Percentiles rank a stretch among this genome's conserved stretches.
These are phyloP conservation scores for Dasypogon diadema DNA, from an alignment of 2,888 invertebrate species.

Conservation along the genomic window DNA sequence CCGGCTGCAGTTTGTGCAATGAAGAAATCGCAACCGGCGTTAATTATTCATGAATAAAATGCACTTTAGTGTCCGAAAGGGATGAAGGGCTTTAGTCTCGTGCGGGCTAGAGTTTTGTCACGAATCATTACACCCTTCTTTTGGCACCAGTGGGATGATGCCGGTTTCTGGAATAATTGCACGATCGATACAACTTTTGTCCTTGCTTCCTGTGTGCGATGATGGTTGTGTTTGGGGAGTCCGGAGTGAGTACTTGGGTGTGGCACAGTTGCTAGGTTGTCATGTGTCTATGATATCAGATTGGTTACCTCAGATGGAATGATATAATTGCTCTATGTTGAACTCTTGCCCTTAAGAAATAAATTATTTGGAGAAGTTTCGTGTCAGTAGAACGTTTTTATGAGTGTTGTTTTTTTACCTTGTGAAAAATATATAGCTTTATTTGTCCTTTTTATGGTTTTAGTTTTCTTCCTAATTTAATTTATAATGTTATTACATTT, in stretches of 20 bases:
- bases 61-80: neutral
- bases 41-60: neutral
- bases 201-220: slow-evolving; percentile 17
- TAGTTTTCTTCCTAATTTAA: no score
- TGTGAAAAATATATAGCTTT: no score
- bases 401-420: no score
- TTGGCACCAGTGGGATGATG: neutral
- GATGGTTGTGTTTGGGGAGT: slow-evolving; percentile 11
- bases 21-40: slow-evolving; percentile 22
- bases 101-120: neutral
- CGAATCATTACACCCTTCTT: slow-evolving; percentile 9
- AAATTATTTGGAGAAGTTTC: neutral
- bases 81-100: slow-evolving; percentile 21
- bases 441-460: no score
- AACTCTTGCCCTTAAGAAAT: no score
- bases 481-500: no score
- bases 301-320: neutral
- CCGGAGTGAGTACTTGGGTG: slow-evolving; percentile 51
- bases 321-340: no score
- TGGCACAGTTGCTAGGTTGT: slow-evolving; percentile 55
- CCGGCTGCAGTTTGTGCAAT: neutral
- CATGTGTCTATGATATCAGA: slow-evolving; percentile 24
- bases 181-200: slow-evolving; percentile 43
- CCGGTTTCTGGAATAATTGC: slow-evolving; percentile 38
- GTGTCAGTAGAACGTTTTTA: no score